These are phyloP conservation scores for Parnassius apollo DNA, from an alignment of 2,888 invertebrate genomes.

Conservation along the genomic window DNA sequence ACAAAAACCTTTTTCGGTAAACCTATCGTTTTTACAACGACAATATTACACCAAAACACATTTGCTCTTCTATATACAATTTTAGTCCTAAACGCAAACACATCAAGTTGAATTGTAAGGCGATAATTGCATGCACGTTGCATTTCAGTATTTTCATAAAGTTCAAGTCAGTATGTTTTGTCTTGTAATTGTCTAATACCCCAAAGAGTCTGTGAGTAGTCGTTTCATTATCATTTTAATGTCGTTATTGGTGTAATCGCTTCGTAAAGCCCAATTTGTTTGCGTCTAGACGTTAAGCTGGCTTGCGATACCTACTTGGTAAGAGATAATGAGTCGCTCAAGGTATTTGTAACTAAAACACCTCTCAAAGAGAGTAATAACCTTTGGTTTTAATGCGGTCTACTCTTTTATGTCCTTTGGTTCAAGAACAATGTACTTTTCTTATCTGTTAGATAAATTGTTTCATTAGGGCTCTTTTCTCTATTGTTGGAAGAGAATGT, in stretches of 20 bases:
- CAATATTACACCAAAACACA: constrained; percentile 30
- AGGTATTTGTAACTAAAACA: constrained; percentile 16
- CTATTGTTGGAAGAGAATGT: too few species aligned
- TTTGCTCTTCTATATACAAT: constrained; percentile 9
- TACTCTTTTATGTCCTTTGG: not conserved
- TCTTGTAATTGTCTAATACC: constrained; percentile 64
- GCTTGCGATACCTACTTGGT: constrained; percentile 33
- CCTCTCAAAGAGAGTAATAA: not conserved
- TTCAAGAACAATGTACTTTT: not conserved
- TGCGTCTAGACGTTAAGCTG: constrained; percentile 68
- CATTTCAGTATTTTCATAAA: not conserved
- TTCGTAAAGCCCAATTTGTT: constrained; percentile 61
- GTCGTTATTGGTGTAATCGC: constrained; percentile 61
- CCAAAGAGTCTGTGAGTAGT: constrained; percentile 53
- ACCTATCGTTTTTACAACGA: constrained; percentile 57
- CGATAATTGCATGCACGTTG: constrained; percentile 6
- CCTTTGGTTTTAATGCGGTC: not conserved
- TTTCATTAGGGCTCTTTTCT: too few species aligned
- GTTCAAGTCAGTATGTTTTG: constrained; percentile 18
- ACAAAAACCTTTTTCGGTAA: constrained; percentile 52
- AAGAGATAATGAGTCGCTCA: constrained; percentile 27
- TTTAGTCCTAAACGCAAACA: constrained; percentile 6
- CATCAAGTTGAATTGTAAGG: constrained; percentile 1
- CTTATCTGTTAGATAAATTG: too few species aligned
- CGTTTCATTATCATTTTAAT: constrained; percentile 70